Evolutionary conservation across 1,140 invertebrate genomes (phyloP).

Genomic region (Anastatus disparis): DNA sequence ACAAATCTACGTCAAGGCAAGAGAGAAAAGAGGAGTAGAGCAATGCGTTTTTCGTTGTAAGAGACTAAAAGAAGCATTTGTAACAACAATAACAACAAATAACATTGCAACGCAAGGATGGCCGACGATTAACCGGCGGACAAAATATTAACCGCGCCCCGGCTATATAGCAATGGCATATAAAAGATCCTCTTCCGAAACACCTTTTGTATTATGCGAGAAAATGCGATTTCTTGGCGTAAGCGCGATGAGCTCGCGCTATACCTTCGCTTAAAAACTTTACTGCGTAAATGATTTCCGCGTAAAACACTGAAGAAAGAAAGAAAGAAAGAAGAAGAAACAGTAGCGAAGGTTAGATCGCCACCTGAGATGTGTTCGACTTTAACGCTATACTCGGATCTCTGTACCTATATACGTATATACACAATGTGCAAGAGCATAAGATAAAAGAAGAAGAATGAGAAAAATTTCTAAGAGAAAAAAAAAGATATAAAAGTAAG

Average conservation of each 20-base stretch:
- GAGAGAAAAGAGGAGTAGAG: no score
- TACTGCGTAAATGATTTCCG: slow-evolving; percentile 42
- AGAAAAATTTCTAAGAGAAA: slow-evolving; percentile 1
- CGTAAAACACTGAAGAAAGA: slow-evolving; percentile 30
- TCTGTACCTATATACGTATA: neutral
- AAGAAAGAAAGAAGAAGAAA: neutral
- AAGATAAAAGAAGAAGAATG: neutral
- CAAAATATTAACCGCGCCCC: neutral
- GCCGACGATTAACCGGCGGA: slow-evolving; percentile 6
- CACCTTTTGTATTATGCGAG: slow-evolving; percentile 33
- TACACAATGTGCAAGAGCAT: neutral
- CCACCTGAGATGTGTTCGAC: neutral
- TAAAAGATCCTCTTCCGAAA: no score
- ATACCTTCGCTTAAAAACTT: no score
- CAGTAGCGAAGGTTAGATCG: neutral
- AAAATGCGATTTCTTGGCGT: slow-evolving; percentile 39
- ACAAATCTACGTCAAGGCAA: slow-evolving; percentile 24
- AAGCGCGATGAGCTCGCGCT: no score
- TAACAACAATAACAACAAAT: neutral
- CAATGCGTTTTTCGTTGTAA: slow-evolving; percentile 47
- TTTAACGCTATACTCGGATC: neutral
- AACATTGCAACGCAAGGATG: neutral
- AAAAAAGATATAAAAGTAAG: slow-evolving; percentile 4
- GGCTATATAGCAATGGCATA: no score
- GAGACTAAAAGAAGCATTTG: slow-evolving; percentile 31